A percentile compares a stretch with the other conserved stretches of the same genome.
These are phyloP conservation scores for Drosophila paranaensis DNA, from an alignment of 2,888 invertebrate species.

Conservation along the genomic window DNA sequence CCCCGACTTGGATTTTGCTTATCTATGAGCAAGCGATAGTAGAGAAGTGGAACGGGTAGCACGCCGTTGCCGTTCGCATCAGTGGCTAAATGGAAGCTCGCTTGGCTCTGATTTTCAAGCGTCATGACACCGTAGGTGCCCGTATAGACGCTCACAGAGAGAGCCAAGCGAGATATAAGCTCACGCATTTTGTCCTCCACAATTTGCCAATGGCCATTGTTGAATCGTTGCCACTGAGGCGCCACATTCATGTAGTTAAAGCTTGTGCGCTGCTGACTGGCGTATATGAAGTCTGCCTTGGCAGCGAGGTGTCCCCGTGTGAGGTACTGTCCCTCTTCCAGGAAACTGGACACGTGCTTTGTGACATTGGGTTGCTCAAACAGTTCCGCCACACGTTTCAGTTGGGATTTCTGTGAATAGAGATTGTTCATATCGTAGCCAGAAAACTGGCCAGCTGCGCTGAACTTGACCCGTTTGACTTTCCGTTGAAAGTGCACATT, in stretches of 20 bases:
- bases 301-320: slow-evolving; percentile 86
- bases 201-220: slow-evolving; percentile 86
- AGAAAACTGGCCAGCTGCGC: slow-evolving; percentile 82
- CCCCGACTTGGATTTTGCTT: not conserved
- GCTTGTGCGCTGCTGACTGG: slow-evolving; percentile 85
- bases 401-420: slow-evolving; percentile 74
- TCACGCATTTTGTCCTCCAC: slow-evolving; percentile 85
- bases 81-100: not conserved
- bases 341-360: slow-evolving; percentile 24
- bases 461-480: slow-evolving; percentile 82
- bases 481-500: slow-evolving; percentile 56
- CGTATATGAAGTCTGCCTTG: slow-evolving; percentile 86
- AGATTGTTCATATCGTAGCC: slow-evolving; percentile 71
- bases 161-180: slow-evolving; percentile 81
- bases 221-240: slow-evolving; percentile 87
- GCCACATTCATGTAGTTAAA: slow-evolving; percentile 86
- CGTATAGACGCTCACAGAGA: slow-evolving; percentile 85
- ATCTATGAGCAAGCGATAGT: slow-evolving; percentile 9
- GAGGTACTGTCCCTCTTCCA: slow-evolving; percentile 71
- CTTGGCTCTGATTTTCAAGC: slow-evolving; percentile 62
- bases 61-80: not conserved
- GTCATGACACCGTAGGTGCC: slow-evolving; percentile 86
- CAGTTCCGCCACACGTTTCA: slow-evolving; percentile 73
- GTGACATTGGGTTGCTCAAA: slow-evolving; percentile 49
- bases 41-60: slow-evolving; percentile 8